Percentiles rank a stretch among this genome's conserved stretches.
These are phyloP conservation scores for Pteromalus puparum DNA, from an alignment of 1,140 invertebrate species.

Conservation along the genomic window DNA sequence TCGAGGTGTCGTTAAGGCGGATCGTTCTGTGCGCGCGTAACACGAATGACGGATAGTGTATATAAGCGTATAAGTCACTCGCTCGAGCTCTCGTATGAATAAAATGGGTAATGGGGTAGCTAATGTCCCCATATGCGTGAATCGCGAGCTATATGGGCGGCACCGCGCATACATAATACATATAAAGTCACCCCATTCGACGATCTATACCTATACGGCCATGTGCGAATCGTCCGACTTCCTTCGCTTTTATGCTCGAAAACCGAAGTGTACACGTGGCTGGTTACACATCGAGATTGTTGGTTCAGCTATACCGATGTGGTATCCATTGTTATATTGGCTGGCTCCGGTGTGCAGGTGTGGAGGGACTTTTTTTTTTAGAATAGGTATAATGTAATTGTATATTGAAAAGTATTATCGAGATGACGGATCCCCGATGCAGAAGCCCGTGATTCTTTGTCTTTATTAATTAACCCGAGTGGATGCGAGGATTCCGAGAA, in stretches of 20 bases:
- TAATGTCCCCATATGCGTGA: conserved; percentile 72
- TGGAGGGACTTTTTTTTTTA: too few species aligned
- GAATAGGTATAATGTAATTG: too few species aligned
- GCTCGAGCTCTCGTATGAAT: conserved; percentile 57
- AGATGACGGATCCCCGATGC: too few species aligned
- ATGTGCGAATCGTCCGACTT: conserved; percentile 34
- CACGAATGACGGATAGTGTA: conserved; percentile 24
- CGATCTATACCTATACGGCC: not conserved
- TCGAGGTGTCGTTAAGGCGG: conserved; percentile 31
- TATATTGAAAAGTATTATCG: too few species aligned
- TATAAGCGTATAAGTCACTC: not conserved
- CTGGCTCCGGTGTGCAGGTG: too few species aligned
- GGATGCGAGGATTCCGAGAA: not conserved
- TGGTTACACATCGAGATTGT: too few species aligned
- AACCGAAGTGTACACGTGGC: not conserved
- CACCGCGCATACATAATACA: conserved; percentile 67
- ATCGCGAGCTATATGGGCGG: conserved; percentile 63
- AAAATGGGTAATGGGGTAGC: conserved; percentile 72
- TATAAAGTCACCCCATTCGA: not conserved
- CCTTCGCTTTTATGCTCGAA: not conserved
- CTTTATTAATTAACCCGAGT: not conserved
- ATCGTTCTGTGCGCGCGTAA: not conserved
- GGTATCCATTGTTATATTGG: too few species aligned
- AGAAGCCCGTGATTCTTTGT: not conserved
- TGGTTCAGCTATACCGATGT: too few species aligned